Base-by-base conservation (phyloP, 2,113 vertebrate genomes). In the Pithys albifrons region DNA sequence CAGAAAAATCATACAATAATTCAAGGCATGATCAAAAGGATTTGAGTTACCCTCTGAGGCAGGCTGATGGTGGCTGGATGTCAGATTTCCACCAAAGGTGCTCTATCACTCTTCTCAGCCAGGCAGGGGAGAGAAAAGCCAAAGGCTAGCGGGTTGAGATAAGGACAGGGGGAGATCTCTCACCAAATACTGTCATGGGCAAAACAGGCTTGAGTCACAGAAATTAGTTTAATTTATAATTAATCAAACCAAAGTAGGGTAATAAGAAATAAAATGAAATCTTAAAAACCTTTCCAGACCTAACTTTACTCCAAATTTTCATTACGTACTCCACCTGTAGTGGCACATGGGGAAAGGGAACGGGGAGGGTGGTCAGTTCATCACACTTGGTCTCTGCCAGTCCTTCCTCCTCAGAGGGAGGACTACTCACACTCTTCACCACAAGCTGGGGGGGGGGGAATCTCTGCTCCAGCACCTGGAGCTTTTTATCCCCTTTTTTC, bases 251-350 rank as follows among this genome's bases (percentile, higher is more conserved):
- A 6, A 15, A 67, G 45, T 1, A 59, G 23, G 3, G 33, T 39
- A 52, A 74, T 9, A 14, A 74, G 77, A 81, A 81, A 59, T 67
- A 59, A 74, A 73, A 52, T 37, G 45, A 45, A 74, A 61, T 20
- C 0, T 0, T 29, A 45, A 45, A 92, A 57, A 17, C 3, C 5
- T 62, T 49, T 12, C 46, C 18, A 11, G 45, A 27, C 7, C 48
- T 41, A 54, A 19, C 14, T 62, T 75, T 37, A 55, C 27, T 55
- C 12, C 27, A 10, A 15, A 14, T 5, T 51, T 57, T 45, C 35
- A 29, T 49, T 8, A 15, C 4, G 7, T 74, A 25, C n/a, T 80
- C 24, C 5, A 81, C 4, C 9, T 9, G 1, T 6, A 19, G 52
- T 7, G 16, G 28, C 6, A 25, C 37, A 59, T 2, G 11, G 16